Evolutionary conservation across 1,140 invertebrate species (phyloP).

Genomic region (Panulirus ornatus): DNA sequence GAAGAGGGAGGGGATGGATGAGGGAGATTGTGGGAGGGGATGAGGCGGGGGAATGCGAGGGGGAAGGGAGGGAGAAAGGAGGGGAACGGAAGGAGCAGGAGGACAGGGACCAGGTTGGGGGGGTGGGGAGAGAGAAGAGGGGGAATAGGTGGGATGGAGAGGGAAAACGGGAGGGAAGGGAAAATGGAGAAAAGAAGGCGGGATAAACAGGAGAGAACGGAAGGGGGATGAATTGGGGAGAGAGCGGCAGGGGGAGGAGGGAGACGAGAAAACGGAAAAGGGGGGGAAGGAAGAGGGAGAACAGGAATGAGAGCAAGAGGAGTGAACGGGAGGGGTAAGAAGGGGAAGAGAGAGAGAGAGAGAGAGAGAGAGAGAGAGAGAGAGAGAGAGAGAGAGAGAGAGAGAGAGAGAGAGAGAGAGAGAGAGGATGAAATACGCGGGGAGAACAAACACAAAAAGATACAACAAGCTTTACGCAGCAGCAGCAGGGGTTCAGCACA

Average conservation of each 20-base stretch:
- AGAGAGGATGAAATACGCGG: no score
- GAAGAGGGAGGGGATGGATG: neutral
- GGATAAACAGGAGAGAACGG: neutral
- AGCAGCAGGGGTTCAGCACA: no score
- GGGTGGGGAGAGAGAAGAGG: conserved; percentile 1
- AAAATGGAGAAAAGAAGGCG: no score
- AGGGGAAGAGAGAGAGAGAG: neutral
- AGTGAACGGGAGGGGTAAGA: no score
- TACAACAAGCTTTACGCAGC: no score
- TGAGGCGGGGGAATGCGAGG: neutral
- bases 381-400: neutral
- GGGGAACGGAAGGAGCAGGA: neutral
- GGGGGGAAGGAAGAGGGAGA: neutral
- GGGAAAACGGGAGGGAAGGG: neutral
- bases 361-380: neutral
- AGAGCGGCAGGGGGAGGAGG: neutral
- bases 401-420: neutral
- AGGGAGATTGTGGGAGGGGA: neutral
- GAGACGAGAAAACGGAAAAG: neutral
- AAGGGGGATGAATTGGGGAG: no score
- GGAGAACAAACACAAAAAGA: no score
- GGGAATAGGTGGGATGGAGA: neutral
- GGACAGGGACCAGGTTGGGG: neutral
- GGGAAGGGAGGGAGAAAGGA: conserved; percentile 9
- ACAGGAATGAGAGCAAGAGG: neutral